A percentile compares a stretch with the other conserved stretches of the same genome.
Conservation (phyloP, 2,888 invertebrate genomes). For the Sialis lutaria region DNA sequence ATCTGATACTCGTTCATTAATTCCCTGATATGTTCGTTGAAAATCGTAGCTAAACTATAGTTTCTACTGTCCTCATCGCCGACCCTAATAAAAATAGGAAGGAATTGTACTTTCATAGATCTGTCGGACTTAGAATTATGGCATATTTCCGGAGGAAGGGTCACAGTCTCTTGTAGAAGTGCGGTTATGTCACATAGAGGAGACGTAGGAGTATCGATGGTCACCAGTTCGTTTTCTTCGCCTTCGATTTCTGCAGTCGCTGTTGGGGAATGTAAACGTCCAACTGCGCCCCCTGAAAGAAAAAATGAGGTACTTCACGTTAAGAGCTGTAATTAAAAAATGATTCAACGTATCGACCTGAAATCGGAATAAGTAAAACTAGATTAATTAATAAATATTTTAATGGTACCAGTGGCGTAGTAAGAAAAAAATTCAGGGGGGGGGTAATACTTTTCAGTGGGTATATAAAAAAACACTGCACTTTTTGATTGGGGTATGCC, state of each 20-base stretch:
- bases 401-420: too few relatives aligned
- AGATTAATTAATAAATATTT: too few relatives aligned
- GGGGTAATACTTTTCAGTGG: too few relatives aligned
- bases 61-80: conserved; percentile 32
- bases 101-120: conserved; percentile 26
- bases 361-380: too few relatives aligned
- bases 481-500: too few relatives aligned
- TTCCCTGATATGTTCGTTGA: conserved; percentile 41
- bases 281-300: conserved; percentile 30
- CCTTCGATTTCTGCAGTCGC: conserved; percentile 72
- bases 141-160: conserved; percentile 26
- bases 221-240: conserved; percentile 59
- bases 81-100: conserved; percentile 37
- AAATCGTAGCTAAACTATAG: conserved; percentile 18
- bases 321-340: too few relatives aligned
- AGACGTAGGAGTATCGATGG: conserved; percentile 55
- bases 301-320: too few relatives aligned
- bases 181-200: conserved; percentile 52
- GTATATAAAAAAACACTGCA: too few relatives aligned
- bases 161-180: conserved; percentile 47
- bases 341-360: too few relatives aligned
- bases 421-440: too few relatives aligned
- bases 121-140: conserved; percentile 18
- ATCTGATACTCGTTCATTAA: conserved; percentile 42
- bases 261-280: conserved; percentile 34